Conservation (phyloP, 2,797 vertebrate genomes). For the Rhinophrynus dorsalis region DNA sequence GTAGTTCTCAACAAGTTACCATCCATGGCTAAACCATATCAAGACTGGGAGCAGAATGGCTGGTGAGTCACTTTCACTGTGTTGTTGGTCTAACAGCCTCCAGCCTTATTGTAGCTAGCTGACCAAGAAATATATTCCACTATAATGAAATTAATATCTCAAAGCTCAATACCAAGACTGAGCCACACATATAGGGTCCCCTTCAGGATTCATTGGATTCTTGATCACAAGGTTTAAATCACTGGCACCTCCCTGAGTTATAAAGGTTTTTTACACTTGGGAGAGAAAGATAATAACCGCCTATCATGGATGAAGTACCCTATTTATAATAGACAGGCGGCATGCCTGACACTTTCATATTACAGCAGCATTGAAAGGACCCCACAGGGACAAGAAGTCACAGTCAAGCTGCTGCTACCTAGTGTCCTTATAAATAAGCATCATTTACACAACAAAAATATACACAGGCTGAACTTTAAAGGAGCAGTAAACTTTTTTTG, state of each 20-base stretch:
- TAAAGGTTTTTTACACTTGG: conserved; percentile 66
- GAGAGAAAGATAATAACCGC: conserved; percentile 72
- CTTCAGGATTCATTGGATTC: conserved; percentile 71
- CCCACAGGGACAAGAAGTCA: conserved; percentile 65
- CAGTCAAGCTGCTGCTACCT: conserved; percentile 65
- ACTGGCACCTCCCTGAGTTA: conserved; percentile 68
- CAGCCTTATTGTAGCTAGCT: conserved; percentile 60
- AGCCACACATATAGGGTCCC: conserved; percentile 57
- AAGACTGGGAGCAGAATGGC: too few relatives aligned
- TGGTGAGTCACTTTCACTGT: conserved; percentile 54
- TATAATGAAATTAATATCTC: conserved; percentile 63
- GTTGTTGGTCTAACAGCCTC: conserved; percentile 59
- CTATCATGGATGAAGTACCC: conserved; percentile 73
- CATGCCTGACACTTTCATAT: conserved; percentile 73
- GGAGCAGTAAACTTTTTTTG: too few relatives aligned
- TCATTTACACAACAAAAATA: conserved; percentile 54
- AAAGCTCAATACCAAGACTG: conserved; percentile 66
- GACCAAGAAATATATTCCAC: conserved; percentile 64
- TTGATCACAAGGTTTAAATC: conserved; percentile 65
- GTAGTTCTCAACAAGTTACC: too few relatives aligned
- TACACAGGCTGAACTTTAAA: conserved; percentile 12
- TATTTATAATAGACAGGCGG: conserved; percentile 69
- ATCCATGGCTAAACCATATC: too few relatives aligned
- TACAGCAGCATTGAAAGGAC: conserved; percentile 65
- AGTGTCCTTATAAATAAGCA: conserved; percentile 66